Evolutionary conservation across 2,797 vertebrate genomes (phyloP).

Genomic region (Aotus griseimembra): DNA sequence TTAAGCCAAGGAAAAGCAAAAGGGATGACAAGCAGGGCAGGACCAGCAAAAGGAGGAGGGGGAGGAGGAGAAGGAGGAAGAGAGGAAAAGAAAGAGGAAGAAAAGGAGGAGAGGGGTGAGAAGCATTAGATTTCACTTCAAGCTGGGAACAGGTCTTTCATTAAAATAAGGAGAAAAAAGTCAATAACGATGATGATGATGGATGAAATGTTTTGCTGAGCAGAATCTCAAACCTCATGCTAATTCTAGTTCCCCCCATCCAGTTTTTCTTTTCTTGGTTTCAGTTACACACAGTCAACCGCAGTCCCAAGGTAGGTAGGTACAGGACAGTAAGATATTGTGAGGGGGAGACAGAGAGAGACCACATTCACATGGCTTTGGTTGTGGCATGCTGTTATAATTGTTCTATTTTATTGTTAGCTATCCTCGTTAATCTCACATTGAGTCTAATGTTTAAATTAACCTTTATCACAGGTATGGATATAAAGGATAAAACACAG

Average conservation of each 20-base stretch:
- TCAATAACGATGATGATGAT: not conserved
- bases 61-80: not conserved
- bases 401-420: not conserved
- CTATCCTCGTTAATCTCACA: not conserved
- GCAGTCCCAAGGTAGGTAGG: not conserved
- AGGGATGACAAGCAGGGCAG: not conserved
- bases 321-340: not conserved
- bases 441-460: not conserved
- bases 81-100: not conserved
- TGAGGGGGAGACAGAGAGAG: not conserved
- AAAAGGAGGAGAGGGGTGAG: not conserved
- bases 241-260: not conserved
- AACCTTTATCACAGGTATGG: not conserved
- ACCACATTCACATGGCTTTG: not conserved
- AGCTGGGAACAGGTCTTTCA: not conserved
- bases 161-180: not conserved
- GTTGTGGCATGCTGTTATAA: not conserved
- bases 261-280: not conserved
- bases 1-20: not conserved
- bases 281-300: not conserved
- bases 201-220: not conserved
- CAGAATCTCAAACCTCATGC: not conserved
- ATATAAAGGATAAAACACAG: not conserved
- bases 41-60: not conserved
- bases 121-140: not conserved